Percentiles rank a stretch among this genome's conserved stretches.
phyloP scores from a whole-genome alignment of 2,113 vertebrate species.

The Eleginops maclovinus region DNA sequence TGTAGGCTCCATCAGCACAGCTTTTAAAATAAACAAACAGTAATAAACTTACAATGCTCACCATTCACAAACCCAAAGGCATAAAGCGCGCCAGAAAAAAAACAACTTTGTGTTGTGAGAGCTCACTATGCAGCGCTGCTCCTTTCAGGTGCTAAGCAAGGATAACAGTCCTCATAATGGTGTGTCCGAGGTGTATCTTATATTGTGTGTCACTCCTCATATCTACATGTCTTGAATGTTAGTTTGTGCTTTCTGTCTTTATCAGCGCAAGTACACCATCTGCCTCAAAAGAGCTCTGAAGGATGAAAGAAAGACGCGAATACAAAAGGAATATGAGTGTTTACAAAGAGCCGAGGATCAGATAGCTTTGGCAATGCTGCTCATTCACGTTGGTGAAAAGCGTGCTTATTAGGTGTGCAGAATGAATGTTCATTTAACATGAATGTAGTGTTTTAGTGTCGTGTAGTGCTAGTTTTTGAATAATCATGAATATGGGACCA shows the following conservation, averaged over 20 bases:
- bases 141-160: conserved; percentile 12
- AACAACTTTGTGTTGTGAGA: conserved; percentile 4
- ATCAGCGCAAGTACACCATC: conserved; percentile 12
- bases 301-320: conserved; percentile 37
- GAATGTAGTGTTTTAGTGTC: too few relatives aligned
- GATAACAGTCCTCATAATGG: conserved; percentile 36
- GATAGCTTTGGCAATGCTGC: conserved; percentile 7
- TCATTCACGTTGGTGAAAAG: not conserved
- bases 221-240: conserved; percentile 40
- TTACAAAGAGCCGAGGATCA: conserved; percentile 14
- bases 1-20: conserved; percentile 35
- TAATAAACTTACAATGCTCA: conserved; percentile 35
- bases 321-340: conserved; percentile 27
- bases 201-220: conserved; percentile 13
- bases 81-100: not conserved
- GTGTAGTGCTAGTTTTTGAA: not conserved
- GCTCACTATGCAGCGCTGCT: conserved; percentile 1
- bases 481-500: not conserved
- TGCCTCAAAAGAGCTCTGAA: conserved; percentile 30
- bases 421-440: not conserved
- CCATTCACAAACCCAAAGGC: conserved; percentile 8
- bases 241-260: conserved; percentile 31
- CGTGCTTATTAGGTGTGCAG: not conserved
- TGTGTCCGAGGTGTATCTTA: conserved; percentile 39
- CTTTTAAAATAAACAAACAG: conserved; percentile 40